Conservation (phyloP, 2,888 invertebrate genomes). For the Amblyjoppa proteus region DNA sequence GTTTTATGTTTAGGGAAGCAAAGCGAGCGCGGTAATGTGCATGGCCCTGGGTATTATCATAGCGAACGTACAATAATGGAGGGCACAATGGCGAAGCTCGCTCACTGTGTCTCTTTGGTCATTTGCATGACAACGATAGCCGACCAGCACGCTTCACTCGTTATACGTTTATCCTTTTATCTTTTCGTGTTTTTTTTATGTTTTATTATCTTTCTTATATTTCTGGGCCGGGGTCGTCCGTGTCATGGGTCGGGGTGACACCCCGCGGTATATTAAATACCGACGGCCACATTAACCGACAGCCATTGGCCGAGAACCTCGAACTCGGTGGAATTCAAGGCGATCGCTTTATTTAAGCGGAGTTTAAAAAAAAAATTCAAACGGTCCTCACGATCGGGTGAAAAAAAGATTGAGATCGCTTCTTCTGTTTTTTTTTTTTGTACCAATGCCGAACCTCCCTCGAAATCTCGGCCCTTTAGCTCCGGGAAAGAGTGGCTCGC, state of each 20-base stretch:
- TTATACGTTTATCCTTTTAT: slow-evolving; percentile 66
- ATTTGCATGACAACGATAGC: slow-evolving; percentile 70
- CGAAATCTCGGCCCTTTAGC: slow-evolving; percentile 51
- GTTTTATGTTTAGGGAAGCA: slow-evolving; percentile 64
- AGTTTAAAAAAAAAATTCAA: not conserved
- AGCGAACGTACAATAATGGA: slow-evolving; percentile 49
- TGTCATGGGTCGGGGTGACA: slow-evolving; percentile 73
- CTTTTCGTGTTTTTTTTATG: slow-evolving; percentile 55
- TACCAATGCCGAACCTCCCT: slow-evolving; percentile 4
- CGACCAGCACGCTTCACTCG: slow-evolving; percentile 67
- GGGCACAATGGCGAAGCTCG: slow-evolving; percentile 19
- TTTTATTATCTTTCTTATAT: not conserved
- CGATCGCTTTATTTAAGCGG: not conserved
- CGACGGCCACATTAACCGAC: slow-evolving; percentile 11
- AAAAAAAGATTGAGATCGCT: not conserved
- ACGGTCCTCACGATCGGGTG: not conserved
- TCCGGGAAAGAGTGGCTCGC: slow-evolving; percentile 44
- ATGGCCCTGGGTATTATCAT: slow-evolving; percentile 66
- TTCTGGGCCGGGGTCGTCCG: slow-evolving; percentile 62
- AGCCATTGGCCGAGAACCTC: not conserved
- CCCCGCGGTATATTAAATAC: slow-evolving; percentile 63
- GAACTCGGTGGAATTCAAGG: not conserved
- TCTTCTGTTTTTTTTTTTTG: slow-evolving; percentile 48
- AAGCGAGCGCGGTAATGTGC: slow-evolving; percentile 66
- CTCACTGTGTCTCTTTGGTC: slow-evolving; percentile 15